Percentiles rank a stretch among this genome's conserved stretches.
phyloP scores from a whole-genome alignment of 2,113 vertebrate species.

The Murina feae region DNA sequence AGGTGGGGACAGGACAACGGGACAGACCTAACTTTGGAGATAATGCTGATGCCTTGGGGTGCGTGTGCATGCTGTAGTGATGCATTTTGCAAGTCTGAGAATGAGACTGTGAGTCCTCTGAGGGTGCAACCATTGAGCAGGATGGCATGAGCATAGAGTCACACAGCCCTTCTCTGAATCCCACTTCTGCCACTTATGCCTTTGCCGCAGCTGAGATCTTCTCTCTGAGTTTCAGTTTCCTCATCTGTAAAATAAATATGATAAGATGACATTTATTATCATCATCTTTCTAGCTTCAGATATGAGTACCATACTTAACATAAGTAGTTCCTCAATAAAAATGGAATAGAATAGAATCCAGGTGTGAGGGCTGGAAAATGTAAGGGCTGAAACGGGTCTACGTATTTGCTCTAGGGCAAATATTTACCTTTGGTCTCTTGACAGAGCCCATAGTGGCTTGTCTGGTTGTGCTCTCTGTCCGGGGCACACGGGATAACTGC shows the following conservation, averaged over 20 bases:
- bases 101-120: fast-evolving
- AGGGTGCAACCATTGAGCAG: fast-evolving
- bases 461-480: neutral
- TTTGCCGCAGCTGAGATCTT: neutral
- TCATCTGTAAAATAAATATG: neutral
- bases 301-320: neutral
- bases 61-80: fast-evolving
- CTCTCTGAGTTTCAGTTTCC: neutral
- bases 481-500: neutral
- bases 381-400: neutral
- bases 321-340: neutral
- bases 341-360: neutral
- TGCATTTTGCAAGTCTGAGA: neutral
- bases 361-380: neutral
- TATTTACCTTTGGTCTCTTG: neutral
- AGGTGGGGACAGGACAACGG: neutral
- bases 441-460: neutral
- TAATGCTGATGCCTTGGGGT: neutral
- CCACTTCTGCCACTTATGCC: neutral
- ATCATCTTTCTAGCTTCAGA: neutral
- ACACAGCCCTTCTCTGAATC: neutral
- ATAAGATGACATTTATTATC: neutral
- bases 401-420: neutral
- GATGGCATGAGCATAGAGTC: neutral
- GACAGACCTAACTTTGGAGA: neutral